Conservation (phyloP, 1,140 invertebrate species). For the Cherax destructor region DNA sequence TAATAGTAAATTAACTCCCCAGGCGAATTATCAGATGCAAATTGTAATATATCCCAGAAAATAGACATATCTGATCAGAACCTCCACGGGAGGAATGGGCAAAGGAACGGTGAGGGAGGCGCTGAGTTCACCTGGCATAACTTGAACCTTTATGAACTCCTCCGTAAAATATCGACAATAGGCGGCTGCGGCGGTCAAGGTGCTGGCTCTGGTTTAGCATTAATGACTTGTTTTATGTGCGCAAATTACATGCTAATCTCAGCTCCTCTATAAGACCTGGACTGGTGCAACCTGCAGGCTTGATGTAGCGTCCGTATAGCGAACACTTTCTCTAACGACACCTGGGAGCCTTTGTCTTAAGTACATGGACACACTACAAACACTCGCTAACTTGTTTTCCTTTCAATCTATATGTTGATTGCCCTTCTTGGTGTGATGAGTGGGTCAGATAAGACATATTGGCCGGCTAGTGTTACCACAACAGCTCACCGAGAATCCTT, state of each 20-base stretch:
- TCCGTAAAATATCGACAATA: slow-evolving; percentile 12
- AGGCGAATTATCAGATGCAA: slow-evolving; percentile 53
- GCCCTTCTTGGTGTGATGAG: slow-evolving; percentile 37
- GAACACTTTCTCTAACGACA: background rate
- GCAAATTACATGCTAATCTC: slow-evolving; percentile 70
- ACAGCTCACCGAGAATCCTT: background rate
- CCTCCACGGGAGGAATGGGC: background rate
- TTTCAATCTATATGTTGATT: slow-evolving; percentile 55
- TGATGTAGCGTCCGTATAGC: background rate
- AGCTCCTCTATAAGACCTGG: slow-evolving; percentile 49
- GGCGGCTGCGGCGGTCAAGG: slow-evolving; percentile 45
- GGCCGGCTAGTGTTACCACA: slow-evolving; percentile 12
- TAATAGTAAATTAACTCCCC: slow-evolving; percentile 56
- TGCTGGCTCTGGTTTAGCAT: slow-evolving; percentile 58
- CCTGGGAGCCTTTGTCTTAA: background rate
- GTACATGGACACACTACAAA: background rate
- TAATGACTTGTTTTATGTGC: slow-evolving; percentile 71
- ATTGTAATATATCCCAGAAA: slow-evolving; percentile 44
- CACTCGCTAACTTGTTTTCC: slow-evolving; percentile 22
- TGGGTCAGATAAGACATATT: slow-evolving; percentile 44
- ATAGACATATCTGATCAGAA: slow-evolving; percentile 26
- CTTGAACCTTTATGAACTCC: slow-evolving; percentile 51
- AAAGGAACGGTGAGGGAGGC: background rate
- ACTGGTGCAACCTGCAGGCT: background rate
- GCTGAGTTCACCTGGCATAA: background rate